phyloP scores from a whole-genome alignment of 2,797 vertebrate genomes.

The Silurus aristotelis region DNA sequence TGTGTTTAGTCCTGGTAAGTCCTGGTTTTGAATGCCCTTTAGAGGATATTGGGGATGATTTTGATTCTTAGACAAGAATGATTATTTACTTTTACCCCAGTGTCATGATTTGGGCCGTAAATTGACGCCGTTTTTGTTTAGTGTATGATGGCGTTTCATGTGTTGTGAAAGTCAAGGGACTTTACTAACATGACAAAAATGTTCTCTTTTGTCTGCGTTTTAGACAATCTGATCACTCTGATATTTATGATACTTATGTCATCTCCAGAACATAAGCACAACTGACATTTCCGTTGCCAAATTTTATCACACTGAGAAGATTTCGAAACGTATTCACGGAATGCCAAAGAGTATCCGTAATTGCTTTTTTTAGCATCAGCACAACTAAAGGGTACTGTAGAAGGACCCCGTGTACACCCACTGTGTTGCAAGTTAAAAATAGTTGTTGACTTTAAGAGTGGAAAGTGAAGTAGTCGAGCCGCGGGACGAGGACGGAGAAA shows the following conservation, averaged over 20 bases:
- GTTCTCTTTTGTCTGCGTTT: background rate
- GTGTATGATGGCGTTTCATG: background rate
- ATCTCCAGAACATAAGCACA: background rate
- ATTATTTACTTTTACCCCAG: background rate
- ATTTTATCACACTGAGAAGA: background rate
- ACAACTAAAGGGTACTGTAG: background rate
- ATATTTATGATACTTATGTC: background rate
- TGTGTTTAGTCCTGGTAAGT: background rate
- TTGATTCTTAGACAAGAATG: background rate
- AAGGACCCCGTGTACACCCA: background rate
- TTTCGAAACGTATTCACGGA: background rate
- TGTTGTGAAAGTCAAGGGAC: background rate
- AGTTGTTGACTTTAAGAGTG: conserved; percentile 48
- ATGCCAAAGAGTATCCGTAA: background rate
- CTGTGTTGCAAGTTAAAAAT: conserved; percentile 33
- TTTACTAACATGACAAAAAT: background rate
- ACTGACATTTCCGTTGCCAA: background rate
- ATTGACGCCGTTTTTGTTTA: background rate
- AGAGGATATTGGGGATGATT: background rate
- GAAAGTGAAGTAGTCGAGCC: conserved; percentile 38
- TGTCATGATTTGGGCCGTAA: background rate
- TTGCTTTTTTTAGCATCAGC: background rate
- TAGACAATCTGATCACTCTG: background rate
- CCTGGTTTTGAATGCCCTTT: background rate
- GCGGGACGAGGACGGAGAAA: conserved; percentile 6